These are phyloP conservation scores for Drosophila koepferae DNA, from an alignment of 2,888 invertebrate species.

Conservation along the genomic window DNA sequence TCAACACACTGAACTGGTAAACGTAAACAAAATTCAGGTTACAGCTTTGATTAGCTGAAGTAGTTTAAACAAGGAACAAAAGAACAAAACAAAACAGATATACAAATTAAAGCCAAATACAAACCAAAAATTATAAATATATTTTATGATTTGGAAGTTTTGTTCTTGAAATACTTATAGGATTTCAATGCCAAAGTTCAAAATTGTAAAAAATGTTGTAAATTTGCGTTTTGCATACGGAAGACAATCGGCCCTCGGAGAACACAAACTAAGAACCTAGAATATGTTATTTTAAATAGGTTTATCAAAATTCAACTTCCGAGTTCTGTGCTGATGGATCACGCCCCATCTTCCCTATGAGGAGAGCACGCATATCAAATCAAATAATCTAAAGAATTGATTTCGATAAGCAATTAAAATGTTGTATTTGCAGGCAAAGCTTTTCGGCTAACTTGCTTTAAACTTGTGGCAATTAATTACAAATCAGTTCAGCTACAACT, in stretches of 20 bases:
- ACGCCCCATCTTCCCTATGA: not conserved
- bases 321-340: not conserved
- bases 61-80: not conserved
- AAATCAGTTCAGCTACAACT: constrained; percentile 32
- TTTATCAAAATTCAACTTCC: constrained; percentile 11
- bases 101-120: not conserved
- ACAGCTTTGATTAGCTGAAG: not conserved
- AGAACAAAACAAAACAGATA: no score
- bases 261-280: not conserved
- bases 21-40: not conserved
- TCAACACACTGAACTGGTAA: not conserved
- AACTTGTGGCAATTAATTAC: constrained; percentile 29
- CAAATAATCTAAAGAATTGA: not conserved
- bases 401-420: not conserved
- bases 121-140: not conserved
- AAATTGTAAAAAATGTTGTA: not conserved
- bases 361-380: not conserved
- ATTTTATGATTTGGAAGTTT: not conserved
- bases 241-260: not conserved
- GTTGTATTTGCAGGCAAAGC: constrained; percentile 1
- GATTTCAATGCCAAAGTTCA: not conserved
- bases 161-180: not conserved
- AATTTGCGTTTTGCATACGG: not conserved
- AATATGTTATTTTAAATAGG: constrained; percentile 6
- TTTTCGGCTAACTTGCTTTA: constrained; percentile 17